phyloP scores from a whole-genome alignment of 2,797 vertebrate genomes.

The Cichlasoma orientale region DNA sequence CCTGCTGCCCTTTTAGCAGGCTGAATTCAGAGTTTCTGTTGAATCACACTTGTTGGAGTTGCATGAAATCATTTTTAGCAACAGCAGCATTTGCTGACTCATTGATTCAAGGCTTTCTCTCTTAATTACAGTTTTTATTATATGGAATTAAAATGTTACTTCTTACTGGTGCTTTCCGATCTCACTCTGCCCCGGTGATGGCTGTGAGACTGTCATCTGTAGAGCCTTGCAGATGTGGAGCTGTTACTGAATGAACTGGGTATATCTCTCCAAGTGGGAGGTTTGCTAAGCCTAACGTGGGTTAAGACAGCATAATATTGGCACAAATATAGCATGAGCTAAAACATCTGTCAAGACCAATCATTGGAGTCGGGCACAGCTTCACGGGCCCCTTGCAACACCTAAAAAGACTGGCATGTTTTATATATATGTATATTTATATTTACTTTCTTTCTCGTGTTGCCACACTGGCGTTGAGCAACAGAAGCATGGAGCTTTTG shows the following conservation, averaged over 20 bases:
- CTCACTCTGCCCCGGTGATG: neutral
- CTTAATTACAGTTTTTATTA: neutral
- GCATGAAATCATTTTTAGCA: neutral
- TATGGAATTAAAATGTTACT: neutral
- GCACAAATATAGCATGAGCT: no score
- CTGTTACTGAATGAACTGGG: neutral
- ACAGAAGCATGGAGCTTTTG: neutral
- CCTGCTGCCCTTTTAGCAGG: neutral
- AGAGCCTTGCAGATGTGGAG: neutral
- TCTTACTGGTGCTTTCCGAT: neutral
- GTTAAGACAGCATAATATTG: neutral
- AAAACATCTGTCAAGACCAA: neutral
- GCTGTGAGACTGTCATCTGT: neutral
- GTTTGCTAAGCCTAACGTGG: neutral
- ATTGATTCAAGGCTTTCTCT: neutral
- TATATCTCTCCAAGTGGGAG: neutral
- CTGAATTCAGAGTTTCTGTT: neutral
- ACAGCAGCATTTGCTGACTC: neutral
- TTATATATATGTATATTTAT: no score
- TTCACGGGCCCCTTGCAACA: neutral
- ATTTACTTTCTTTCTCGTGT: neutral
- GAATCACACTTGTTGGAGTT: neutral
- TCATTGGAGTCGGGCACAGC: neutral
- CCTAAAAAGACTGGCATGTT: rapidly evolving
- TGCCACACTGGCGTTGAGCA: neutral